These are phyloP conservation scores for Sturnira hondurensis DNA, from an alignment of 2,113 vertebrate species.

Conservation along the genomic window DNA sequence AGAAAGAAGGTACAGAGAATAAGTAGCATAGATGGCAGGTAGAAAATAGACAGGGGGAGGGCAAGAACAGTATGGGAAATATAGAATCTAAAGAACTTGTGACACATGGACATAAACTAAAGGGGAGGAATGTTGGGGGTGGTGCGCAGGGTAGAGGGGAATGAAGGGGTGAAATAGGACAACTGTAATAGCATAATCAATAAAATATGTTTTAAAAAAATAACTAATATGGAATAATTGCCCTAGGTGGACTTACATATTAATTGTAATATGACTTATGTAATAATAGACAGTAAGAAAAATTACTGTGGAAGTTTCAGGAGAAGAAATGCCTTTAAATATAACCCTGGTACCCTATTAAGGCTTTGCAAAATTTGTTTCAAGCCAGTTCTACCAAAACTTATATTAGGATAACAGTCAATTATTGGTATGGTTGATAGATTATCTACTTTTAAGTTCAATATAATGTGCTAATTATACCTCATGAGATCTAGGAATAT, in stretches of 20 bases:
- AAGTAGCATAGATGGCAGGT: no score
- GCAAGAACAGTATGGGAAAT: no score
- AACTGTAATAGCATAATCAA: no score
- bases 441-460: constrained; percentile 6
- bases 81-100: no score
- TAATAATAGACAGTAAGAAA: background rate
- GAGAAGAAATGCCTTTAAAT: background rate
- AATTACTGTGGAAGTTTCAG: background rate
- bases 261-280: background rate
- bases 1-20: no score
- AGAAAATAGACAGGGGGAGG: no score
- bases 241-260: background rate
- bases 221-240: background rate
- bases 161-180: no score
- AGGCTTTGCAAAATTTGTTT: background rate
- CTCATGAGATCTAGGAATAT: background rate
- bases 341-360: background rate
- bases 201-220: no score
- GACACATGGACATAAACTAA: no score
- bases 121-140: no score
- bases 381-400: background rate
- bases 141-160: no score
- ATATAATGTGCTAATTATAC: background rate
- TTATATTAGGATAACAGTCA: background rate
- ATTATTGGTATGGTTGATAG: background rate